These are phyloP conservation scores for Linnaemya tessellans DNA, from an alignment of 2,888 invertebrate genomes.

Conservation along the genomic window DNA sequence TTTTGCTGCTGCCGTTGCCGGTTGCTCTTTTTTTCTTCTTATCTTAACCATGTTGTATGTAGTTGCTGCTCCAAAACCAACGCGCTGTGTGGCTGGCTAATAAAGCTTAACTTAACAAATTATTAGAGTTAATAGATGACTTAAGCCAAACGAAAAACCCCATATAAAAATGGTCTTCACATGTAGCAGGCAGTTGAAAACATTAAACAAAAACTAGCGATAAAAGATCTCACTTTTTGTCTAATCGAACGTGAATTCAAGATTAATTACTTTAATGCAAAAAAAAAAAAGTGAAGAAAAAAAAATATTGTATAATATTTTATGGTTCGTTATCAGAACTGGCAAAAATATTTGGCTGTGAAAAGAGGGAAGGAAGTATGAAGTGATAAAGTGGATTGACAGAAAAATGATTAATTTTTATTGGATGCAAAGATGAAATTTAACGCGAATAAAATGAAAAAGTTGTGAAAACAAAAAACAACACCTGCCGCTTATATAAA, in stretches of 20 bases:
- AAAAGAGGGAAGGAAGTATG: slow-evolving; percentile 37
- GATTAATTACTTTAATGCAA: slow-evolving; percentile 43
- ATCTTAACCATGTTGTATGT: background rate
- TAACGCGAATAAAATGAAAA: background rate
- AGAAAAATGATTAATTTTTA: slow-evolving; percentile 30
- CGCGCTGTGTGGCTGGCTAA: slow-evolving; percentile 65
- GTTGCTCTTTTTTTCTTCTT: slow-evolving; percentile 8
- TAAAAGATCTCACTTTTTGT: slow-evolving; percentile 41
- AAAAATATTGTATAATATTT: slow-evolving; percentile 14
- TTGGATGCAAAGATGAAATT: slow-evolving; percentile 7
- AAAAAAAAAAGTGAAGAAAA: background rate
- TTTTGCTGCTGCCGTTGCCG: slow-evolving; percentile 14
- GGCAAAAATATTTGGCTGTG: slow-evolving; percentile 2
- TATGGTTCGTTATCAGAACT: slow-evolving; percentile 39
- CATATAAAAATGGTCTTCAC: slow-evolving; percentile 6
- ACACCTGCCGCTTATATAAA: slow-evolving; percentile 20
- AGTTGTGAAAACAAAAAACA: background rate
- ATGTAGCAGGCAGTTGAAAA: slow-evolving; percentile 20
- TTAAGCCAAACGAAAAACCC: slow-evolving; percentile 26
- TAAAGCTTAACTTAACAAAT: slow-evolving; percentile 68
- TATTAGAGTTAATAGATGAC: slow-evolving; percentile 65
- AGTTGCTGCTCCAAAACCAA: slow-evolving; percentile 28
- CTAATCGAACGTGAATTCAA: slow-evolving; percentile 45
- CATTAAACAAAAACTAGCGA: slow-evolving; percentile 18
- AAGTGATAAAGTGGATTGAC: slow-evolving; percentile 14